Evolutionary conservation across 1,140 invertebrate species (phyloP), one percentile per base, ranked within the genome.

Genomic region (Myzus persicae): DNA sequence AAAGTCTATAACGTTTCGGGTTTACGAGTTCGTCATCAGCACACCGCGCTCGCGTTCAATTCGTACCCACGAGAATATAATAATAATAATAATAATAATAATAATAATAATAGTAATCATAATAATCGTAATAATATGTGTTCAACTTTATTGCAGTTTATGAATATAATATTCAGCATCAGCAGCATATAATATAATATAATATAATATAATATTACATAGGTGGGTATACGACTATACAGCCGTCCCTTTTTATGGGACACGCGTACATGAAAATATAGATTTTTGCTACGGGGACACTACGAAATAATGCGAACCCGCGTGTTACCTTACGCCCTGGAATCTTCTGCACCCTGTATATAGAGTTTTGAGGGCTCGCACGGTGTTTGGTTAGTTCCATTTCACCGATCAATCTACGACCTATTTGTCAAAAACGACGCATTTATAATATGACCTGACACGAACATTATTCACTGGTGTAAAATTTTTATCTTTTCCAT

Each of bases 381-480:
- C n/a, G 46, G 18, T 46, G 31, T 84, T 18, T 51, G 91, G 46
- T 51, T 40, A 84, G 81, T 92, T 92, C 36, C 76, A 31, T 82
- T 91, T 44, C 26, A 11, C 42, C 67, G 90, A 91, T 92, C 24
- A 84, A 92, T 92, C 46, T 92, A 84, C 5, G 11, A 84, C 26
- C 42, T 91, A 82, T 92, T 84, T 82, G 76, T 82, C 44, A 92
- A 92, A 82, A 92, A 26, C n/a, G 42, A 92, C 46, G 14, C 38
- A 24, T 90, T 90, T 90, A 90, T 90, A 59, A 59, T 11, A 38
- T 40, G 14, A 8, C 1, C n/a, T 54, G 51, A 59, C 38, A 40
- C 51, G 24, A 42, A 54, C 24, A 42, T 54, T 38, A 38, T 54
- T 54, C n/a, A 54, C 36, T 9, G n/a, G 46, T 11, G 59, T 76